Evolutionary conservation across 2,888 invertebrate genomes (phyloP).

Genomic region (Allacma fusca): DNA sequence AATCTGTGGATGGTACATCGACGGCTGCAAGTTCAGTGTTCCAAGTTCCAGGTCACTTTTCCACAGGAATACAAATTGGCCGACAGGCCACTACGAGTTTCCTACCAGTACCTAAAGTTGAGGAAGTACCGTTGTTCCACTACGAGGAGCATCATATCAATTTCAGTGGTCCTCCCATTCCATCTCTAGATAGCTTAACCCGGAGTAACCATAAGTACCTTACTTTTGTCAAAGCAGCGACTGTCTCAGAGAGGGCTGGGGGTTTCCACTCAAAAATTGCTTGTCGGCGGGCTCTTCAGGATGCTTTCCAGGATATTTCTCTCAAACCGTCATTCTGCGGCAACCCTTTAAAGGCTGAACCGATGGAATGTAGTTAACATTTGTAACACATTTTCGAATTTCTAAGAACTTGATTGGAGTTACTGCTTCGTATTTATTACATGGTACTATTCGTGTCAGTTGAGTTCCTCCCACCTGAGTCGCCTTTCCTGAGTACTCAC

Average conservation of each 20-base stretch:
- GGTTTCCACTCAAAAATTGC: conserved; percentile 85
- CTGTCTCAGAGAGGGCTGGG: conserved; percentile 80
- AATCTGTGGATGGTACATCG: not conserved
- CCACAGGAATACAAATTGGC: conserved; percentile 82
- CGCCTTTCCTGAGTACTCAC: no score
- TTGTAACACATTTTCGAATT: no score
- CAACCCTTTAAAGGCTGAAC: conserved; percentile 60
- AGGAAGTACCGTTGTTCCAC: conserved; percentile 78
- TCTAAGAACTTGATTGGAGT: no score
- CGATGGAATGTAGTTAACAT: not conserved
- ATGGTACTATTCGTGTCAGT: no score
- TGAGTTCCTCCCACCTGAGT: no score
- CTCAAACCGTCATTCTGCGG: conserved; percentile 71
- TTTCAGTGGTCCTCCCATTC: conserved; percentile 79
- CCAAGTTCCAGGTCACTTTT: conserved; percentile 71
- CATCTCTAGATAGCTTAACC: conserved; percentile 72
- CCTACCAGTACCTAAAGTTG: conserved; percentile 74
- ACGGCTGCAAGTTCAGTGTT: not conserved
- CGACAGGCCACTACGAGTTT: conserved; percentile 72
- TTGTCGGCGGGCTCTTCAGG: conserved; percentile 86
- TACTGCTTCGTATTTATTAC: no score
- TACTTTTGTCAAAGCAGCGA: conserved; percentile 78
- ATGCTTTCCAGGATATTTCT: conserved; percentile 81
- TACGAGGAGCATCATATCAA: conserved; percentile 72
- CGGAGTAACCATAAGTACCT: conserved; percentile 72